These are phyloP conservation scores for Epistrophella euchroma DNA, from an alignment of 2,888 invertebrate species.

Conservation along the genomic window DNA sequence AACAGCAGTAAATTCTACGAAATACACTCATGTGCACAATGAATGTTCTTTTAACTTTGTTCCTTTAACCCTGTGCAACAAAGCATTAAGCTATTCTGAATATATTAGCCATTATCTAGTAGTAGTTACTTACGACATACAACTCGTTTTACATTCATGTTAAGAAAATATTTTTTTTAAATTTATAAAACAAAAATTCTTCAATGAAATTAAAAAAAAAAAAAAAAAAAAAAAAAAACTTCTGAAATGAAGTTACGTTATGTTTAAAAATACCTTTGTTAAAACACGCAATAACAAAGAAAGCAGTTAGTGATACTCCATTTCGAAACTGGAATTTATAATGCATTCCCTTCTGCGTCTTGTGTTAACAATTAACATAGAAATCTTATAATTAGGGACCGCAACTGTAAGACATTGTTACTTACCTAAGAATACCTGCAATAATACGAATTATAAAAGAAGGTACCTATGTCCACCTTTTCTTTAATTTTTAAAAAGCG, in stretches of 20 bases:
- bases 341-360: neutral
- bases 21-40: too few species aligned
- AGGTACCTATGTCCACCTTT: too few species aligned
- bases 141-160: slow-evolving; percentile 11
- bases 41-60: too few species aligned
- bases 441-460: too few species aligned
- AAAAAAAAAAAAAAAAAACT: too few species aligned
- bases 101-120: neutral
- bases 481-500: too few species aligned
- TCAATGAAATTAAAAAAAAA: too few species aligned
- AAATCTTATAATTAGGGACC: neutral
- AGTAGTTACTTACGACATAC: neutral
- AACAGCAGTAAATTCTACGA: neutral
- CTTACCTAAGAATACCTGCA: too few species aligned
- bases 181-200: slow-evolving; percentile 29
- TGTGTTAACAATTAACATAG: neutral
- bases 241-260: slow-evolving; percentile 26
- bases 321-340: slow-evolving; percentile 24
- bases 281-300: slow-evolving; percentile 41
- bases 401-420: too few species aligned
- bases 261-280: neutral
- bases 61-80: slow-evolving; percentile 14
- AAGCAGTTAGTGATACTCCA: slow-evolving; percentile 56
- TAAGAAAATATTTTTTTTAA: neutral
- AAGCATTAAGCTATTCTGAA: slow-evolving; percentile 18